phyloP scores from a whole-genome alignment of 2,113 vertebrate species.

The Sturnus vulgaris region DNA sequence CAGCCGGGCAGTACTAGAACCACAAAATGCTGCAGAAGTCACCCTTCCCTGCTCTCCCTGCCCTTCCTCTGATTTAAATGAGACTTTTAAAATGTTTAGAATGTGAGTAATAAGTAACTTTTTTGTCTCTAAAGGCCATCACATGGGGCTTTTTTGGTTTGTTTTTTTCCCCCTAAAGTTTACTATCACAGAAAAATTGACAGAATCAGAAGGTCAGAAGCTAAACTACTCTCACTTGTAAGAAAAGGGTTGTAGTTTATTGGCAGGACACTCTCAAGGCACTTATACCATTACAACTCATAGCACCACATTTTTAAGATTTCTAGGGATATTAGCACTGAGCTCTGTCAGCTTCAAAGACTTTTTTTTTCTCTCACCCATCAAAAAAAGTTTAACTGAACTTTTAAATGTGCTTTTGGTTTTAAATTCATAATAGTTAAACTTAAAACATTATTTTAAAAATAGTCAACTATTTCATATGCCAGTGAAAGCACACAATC shows the following conservation, averaged over 20 bases:
- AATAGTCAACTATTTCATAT: not conserved
- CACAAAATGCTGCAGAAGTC: rapidly evolving
- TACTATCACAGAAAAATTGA: not conserved
- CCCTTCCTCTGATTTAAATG: not conserved
- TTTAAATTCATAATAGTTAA: not conserved
- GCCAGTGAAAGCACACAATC: not conserved
- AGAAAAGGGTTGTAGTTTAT: not conserved
- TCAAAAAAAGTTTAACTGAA: not conserved
- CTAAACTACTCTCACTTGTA: not conserved
- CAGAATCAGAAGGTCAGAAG: not conserved
- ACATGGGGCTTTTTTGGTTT: rapidly evolving
- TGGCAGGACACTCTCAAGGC: not conserved
- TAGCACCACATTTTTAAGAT: not conserved
- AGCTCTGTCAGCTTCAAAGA: not conserved
- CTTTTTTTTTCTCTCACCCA: not conserved
- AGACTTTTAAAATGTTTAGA: not conserved
- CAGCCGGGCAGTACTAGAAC: not conserved
- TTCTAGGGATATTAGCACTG: not conserved
- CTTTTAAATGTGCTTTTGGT: not conserved
- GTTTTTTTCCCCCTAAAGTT: not conserved
- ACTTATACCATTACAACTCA: not conserved
- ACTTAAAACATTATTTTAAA: not conserved
- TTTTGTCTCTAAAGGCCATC: not conserved
- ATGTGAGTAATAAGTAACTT: not conserved
- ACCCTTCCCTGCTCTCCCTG: not conserved